Base-by-base conservation (phyloP, 1,140 invertebrate species). In the Nasonia longicornis region DNA sequence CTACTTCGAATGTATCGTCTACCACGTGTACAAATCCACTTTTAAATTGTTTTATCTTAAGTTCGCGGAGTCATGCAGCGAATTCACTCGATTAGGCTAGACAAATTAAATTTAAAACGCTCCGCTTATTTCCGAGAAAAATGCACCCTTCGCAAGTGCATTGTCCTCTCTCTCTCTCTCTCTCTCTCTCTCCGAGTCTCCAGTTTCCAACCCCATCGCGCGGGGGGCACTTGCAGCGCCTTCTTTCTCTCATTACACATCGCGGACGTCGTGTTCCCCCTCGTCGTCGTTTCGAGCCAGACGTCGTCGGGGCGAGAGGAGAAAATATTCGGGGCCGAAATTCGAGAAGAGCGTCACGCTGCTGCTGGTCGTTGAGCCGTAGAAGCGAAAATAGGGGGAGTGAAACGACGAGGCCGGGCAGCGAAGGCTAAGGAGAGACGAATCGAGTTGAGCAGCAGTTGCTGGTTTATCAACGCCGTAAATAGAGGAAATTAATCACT, bases 201-300 rank as follows among this genome's bases (percentile, higher is more conserved):
- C 6, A 58, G 52, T 58, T 16, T 58, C 16, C 52, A 58, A 58
- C 52, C 52, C 52, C 52, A 58, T n/a, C 20, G 11, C 12, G 12
- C 2, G 52, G 4, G 16, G 20, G 52, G 52, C 52, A 58, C 52
- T 58, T 58, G 52, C 52, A 58, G 52, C 52, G 16, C 52, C 52
- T 58, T 58, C 52, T 58, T n/a, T 58, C 52, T 58, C 20, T 58
- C 52, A n/a, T 58, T 58, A 58, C 52, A 58, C 52, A 58, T n/a
- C 16, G 52, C 1, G 20, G n/a, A 58, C 20, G 52, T n/a, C 52
- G 52, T 1, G 26, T 16, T 58, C 52, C 52, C 52, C 52, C 52
- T 58, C 52, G 52, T 58, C 52, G 52, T 58, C 52, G 20, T 6
- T n/a, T 20, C 3, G 52, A 58, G 52, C 52, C 52, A 58, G 52